Conservation (phyloP, 2,888 invertebrate genomes). For the Heliconius sara region DNA sequence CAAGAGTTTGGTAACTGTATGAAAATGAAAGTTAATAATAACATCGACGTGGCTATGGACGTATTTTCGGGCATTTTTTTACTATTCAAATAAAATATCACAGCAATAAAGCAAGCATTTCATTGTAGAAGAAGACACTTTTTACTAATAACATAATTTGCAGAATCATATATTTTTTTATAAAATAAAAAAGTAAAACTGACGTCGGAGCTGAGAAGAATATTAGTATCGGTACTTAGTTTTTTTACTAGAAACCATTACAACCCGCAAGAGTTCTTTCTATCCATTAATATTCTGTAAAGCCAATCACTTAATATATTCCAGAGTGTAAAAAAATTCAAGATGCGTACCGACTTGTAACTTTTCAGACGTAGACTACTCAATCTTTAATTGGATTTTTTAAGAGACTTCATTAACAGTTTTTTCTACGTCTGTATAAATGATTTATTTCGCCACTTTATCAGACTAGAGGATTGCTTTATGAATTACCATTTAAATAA, state of each 20-base stretch:
- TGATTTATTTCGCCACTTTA: slow-evolving; percentile 1
- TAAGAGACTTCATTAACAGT: slow-evolving; percentile 16
- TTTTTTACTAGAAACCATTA: neutral
- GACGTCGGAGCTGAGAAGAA: too few species aligned
- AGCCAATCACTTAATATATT: neutral
- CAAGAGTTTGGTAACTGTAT: slow-evolving; percentile 3
- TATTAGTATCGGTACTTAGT: too few species aligned
- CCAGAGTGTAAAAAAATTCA: neutral
- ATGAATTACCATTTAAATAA: neutral
- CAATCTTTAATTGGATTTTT: slow-evolving; percentile 9
- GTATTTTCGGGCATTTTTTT: slow-evolving; percentile 5
- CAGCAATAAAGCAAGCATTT: slow-evolving; percentile 16
- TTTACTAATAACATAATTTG: neutral
- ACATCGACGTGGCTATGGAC: slow-evolving; percentile 21
- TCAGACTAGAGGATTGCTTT: slow-evolving; percentile 2
- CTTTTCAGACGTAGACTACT: slow-evolving; percentile 11
- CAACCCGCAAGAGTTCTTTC: neutral
- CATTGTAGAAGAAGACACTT: neutral
- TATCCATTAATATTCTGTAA: slow-evolving; percentile 5
- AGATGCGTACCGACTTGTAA: slow-evolving; percentile 6
- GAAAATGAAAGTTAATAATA: neutral
- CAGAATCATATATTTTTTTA: neutral
- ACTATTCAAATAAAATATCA: slow-evolving; percentile 8
- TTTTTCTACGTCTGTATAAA: neutral
- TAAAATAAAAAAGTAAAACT: neutral